Evolutionary conservation across 92 coral and sea anemone species (phyloP).

Genomic region (Micromussa lordhowensis): DNA sequence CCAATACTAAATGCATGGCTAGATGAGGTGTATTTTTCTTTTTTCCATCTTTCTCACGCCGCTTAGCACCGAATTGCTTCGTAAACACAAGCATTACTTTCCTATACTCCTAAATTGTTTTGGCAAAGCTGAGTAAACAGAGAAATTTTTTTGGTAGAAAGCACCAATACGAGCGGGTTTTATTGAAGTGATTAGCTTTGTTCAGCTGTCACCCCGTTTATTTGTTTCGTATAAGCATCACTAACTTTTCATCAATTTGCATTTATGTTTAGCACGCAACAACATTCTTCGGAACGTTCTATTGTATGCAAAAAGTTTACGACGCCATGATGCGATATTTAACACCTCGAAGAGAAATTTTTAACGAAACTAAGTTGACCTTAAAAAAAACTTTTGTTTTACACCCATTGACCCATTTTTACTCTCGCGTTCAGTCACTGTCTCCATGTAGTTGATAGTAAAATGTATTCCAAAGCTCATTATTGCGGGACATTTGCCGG

Average conservation of each 20-base stretch:
- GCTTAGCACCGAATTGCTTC: background rate
- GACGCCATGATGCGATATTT: background rate
- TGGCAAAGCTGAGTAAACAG: slow-evolving; percentile 20
- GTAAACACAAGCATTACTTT: background rate
- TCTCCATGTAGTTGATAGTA: background rate
- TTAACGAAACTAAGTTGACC: background rate
- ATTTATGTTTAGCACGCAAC: background rate
- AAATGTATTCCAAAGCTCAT: background rate
- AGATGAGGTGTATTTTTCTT: background rate
- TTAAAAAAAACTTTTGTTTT: background rate
- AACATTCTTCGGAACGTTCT: background rate
- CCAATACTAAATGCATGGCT: background rate
- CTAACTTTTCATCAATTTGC: slow-evolving; percentile 30
- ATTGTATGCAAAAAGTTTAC: background rate
- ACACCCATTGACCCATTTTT: background rate
- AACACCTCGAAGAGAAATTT: background rate
- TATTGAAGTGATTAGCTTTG: background rate
- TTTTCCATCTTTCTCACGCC: background rate
- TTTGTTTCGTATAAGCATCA: background rate
- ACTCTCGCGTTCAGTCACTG: no score
- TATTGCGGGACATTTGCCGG: no score
- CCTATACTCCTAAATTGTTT: background rate
- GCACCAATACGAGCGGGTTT: background rate
- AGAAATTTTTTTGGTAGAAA: background rate
- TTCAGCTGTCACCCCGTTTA: slow-evolving; percentile 4